Percentiles rank a stretch among this genome's conserved stretches.
Evolutionary conservation across 2,113 vertebrate genomes (phyloP).

Genomic region (Cyanistes caeruleus): DNA sequence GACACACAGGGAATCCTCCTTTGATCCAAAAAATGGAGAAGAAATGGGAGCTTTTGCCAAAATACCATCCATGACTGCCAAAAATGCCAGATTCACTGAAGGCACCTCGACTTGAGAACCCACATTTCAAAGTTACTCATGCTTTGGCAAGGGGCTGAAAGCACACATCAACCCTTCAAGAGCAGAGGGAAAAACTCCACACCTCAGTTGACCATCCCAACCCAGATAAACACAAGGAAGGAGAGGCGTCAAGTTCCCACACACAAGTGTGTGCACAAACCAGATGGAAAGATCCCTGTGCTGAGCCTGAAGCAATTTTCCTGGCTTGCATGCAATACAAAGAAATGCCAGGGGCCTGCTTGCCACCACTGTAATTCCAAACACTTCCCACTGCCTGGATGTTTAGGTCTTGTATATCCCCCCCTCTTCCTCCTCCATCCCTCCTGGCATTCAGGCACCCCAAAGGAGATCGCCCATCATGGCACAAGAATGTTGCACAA

Average conservation of each 20-base stretch:
- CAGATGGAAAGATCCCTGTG: neutral
- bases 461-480: neutral
- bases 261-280: neutral
- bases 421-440: neutral
- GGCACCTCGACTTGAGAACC: neutral
- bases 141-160: neutral
- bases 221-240: neutral
- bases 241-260: neutral
- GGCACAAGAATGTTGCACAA: neutral
- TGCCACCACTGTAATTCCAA: neutral
- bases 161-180: accelerated
- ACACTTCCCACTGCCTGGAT: neutral
- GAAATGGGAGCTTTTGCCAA: neutral
- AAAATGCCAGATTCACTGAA: neutral
- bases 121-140: neutral
- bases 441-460: neutral
- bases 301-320: neutral
- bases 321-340: neutral
- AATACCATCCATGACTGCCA: accelerated
- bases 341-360: neutral
- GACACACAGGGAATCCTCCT: neutral
- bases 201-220: neutral
- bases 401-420: neutral
- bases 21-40: neutral
- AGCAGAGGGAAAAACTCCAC: neutral